Evolutionary conservation across 2,797 vertebrate genomes (phyloP).

Genomic region (Rhinophrynus dorsalis): DNA sequence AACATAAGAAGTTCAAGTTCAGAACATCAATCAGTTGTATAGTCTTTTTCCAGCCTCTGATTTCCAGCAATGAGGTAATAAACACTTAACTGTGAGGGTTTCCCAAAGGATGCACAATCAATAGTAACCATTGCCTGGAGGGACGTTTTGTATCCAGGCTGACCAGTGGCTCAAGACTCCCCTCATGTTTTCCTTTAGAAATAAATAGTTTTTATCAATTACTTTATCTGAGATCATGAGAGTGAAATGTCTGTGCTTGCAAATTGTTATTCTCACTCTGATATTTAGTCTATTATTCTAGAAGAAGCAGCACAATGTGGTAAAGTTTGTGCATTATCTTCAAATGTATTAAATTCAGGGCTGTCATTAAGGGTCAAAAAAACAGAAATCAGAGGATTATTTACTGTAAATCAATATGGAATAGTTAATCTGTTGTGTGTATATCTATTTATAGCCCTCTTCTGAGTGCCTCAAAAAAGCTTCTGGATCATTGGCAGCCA

Average conservation of each 20-base stretch:
- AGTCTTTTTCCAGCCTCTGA: not conserved
- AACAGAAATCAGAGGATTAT: too few species aligned
- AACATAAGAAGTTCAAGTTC: too few species aligned
- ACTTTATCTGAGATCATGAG: not conserved
- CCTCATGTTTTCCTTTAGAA: slow-evolving; percentile 15
- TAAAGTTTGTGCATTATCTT: too few species aligned
- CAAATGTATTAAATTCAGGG: too few species aligned
- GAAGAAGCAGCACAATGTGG: too few species aligned
- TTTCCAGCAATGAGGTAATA: slow-evolving; percentile 21
- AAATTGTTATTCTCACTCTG: slow-evolving; percentile 2
- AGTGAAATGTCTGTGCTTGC: slow-evolving; percentile 6
- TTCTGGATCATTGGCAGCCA: too few species aligned
- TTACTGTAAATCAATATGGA: too few species aligned
- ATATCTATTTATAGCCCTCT: too few species aligned
- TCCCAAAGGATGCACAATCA: slow-evolving; percentile 34
- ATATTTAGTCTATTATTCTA: not conserved
- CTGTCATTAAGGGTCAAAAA: too few species aligned
- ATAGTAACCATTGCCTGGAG: slow-evolving; percentile 12
- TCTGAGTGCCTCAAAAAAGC: too few species aligned
- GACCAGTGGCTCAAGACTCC: slow-evolving; percentile 8
- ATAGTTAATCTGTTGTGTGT: too few species aligned
- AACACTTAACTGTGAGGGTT: slow-evolving; percentile 5
- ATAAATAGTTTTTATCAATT: slow-evolving; percentile 23
- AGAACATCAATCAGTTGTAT: too few species aligned
- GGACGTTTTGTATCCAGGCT: slow-evolving; percentile 3